Conservation (phyloP, 2,113 vertebrate species). For the Egretta garzetta region DNA sequence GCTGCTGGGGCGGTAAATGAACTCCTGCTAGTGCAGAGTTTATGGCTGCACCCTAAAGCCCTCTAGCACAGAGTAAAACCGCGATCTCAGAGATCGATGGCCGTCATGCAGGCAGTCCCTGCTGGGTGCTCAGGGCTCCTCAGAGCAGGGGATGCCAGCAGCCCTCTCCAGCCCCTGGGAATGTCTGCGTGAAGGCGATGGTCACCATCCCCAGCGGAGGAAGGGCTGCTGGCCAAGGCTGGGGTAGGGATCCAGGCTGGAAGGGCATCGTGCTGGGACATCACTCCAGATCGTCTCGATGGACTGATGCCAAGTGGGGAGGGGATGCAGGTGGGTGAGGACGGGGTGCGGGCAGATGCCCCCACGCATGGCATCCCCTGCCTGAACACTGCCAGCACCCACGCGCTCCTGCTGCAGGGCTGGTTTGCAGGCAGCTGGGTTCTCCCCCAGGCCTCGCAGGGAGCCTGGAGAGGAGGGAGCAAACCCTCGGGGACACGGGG, state of each 20-base stretch:
- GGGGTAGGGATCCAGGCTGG: background rate
- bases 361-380: background rate
- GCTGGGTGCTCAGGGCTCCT: background rate
- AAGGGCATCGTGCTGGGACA: background rate
- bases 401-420: background rate
- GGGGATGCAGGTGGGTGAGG: background rate
- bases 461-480: background rate
- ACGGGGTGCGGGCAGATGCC: background rate
- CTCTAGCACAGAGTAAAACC: rapidly evolving
- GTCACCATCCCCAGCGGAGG: background rate
- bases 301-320: background rate
- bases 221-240: background rate
- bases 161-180: background rate
- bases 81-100: rapidly evolving
- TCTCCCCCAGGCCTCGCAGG: rapidly evolving
- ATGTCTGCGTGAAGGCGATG: rapidly evolving
- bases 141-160: background rate
- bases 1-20: background rate
- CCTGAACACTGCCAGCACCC: background rate
- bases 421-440: background rate
- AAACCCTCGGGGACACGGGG: background rate
- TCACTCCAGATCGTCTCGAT: rapidly evolving
- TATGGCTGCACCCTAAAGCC: background rate
- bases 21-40: background rate
- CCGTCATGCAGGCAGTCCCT: rapidly evolving